Conservation (phyloP, 2,797 vertebrate genomes). For the Sebastes melanostomus region DNA sequence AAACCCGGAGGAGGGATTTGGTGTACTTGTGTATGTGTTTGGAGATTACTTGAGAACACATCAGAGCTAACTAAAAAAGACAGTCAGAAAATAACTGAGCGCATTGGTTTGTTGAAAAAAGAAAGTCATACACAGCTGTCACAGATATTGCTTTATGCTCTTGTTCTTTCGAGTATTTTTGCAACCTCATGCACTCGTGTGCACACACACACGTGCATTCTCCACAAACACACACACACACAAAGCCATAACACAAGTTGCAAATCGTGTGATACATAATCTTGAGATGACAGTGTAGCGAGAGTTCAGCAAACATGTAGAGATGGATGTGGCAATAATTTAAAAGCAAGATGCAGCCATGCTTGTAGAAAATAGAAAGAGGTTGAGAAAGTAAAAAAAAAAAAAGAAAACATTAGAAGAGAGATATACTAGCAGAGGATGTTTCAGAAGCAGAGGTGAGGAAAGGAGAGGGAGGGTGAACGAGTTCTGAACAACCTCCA, state of each 20-base stretch:
- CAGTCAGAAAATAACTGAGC: background rate
- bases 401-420: background rate
- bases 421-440: background rate
- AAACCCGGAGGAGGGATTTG: background rate
- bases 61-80: conserved; percentile 1
- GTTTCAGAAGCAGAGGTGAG: conserved; percentile 7
- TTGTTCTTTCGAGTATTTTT: conserved; percentile 2
- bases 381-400: background rate
- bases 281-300: conserved; percentile 13
- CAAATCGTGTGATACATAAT: conserved; percentile 30
- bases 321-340: conserved; percentile 14
- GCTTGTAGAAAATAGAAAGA: background rate
- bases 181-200: background rate
- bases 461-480: background rate
- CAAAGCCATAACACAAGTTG: background rate
- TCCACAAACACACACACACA: background rate
- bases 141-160: conserved; percentile 16
- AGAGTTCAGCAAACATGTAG: conserved; percentile 16
- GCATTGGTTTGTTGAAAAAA: conserved; percentile 15
- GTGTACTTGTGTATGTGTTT: background rate
- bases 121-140: background rate
- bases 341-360: background rate
- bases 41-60: conserved; percentile 9
- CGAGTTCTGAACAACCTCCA: conserved; percentile 47
- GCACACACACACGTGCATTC: background rate